phyloP scores from a whole-genome alignment of 1,140 invertebrate genomes.

The Eueides isabella region DNA sequence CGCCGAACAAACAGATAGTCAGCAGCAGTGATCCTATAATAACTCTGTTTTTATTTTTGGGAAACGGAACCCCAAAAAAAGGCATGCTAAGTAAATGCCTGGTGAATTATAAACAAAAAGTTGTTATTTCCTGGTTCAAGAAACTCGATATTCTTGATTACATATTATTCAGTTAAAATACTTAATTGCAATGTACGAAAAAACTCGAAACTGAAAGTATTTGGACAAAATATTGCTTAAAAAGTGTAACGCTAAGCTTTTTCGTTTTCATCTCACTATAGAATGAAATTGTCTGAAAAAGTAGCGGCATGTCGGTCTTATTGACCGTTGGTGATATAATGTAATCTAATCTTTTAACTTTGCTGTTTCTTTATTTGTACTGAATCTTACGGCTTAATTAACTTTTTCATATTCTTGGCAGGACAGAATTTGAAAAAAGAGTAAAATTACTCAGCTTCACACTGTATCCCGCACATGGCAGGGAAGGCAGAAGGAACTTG shows the following conservation, averaged over 20 bases:
- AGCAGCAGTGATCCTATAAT: too few relatives aligned
- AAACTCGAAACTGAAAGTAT: neutral
- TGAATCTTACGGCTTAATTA: neutral
- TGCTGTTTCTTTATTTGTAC: neutral
- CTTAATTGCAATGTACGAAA: neutral
- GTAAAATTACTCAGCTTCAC: too few relatives aligned
- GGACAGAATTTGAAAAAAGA: neutral
- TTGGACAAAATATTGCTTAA: neutral
- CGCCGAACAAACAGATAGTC: too few relatives aligned
- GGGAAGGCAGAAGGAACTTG: too few relatives aligned
- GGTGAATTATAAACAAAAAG: neutral
- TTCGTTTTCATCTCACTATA: neutral
- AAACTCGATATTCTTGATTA: neutral
- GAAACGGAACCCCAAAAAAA: too few relatives aligned
- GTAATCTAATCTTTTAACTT: slow-evolving; percentile 3
- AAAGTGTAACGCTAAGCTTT: neutral
- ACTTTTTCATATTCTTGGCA: neutral
- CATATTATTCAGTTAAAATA: neutral
- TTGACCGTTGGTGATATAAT: slow-evolving; percentile 16
- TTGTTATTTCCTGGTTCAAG: neutral
- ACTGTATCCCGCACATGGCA: too few relatives aligned
- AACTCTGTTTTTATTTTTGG: too few relatives aligned
- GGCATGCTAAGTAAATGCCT: neutral
- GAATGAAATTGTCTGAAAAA: neutral
- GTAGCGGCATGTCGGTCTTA: neutral